Evolutionary conservation across 1,140 invertebrate genomes (phyloP).

Genomic region (Heliconius eleuchia): DNA sequence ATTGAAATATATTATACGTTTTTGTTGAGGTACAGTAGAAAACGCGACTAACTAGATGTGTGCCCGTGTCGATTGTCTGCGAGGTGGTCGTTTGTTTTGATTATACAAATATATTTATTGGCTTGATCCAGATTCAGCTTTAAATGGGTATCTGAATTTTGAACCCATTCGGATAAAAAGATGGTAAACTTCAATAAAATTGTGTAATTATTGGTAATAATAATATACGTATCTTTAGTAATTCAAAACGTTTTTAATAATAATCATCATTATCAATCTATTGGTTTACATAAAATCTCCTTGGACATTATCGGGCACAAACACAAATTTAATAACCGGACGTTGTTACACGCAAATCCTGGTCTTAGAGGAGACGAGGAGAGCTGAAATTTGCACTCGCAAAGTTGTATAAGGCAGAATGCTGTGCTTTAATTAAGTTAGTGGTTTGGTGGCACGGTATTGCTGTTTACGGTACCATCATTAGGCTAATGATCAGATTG

Average conservation of each 20-base stretch:
- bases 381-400: slow-evolving; percentile 28
- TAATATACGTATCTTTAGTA: too few relatives aligned
- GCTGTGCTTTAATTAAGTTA: slow-evolving; percentile 47
- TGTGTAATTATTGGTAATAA: not conserved
- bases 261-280: not conserved
- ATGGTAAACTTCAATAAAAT: not conserved
- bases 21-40: not conserved
- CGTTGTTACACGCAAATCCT: slow-evolving; percentile 18
- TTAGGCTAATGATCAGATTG: slow-evolving; percentile 50
- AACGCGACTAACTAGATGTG: not conserved
- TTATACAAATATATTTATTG: not conserved
- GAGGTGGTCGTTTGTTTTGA: not conserved
- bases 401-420: slow-evolving; percentile 20
- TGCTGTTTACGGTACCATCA: slow-evolving; percentile 50
- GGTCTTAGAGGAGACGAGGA: slow-evolving; percentile 29
- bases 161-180: too few relatives aligned
- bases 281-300: not conserved
- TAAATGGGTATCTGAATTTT: not conserved
- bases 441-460: slow-evolving; percentile 47
- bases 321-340: slow-evolving; percentile 28
- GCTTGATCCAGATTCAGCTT: not conserved
- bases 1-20: not conserved
- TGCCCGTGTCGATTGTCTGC: not conserved
- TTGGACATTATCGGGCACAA: not conserved
- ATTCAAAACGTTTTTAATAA: not conserved